Evolutionary conservation across 1,140 invertebrate genomes (phyloP).

Genomic region (Danaus melanippus): DNA sequence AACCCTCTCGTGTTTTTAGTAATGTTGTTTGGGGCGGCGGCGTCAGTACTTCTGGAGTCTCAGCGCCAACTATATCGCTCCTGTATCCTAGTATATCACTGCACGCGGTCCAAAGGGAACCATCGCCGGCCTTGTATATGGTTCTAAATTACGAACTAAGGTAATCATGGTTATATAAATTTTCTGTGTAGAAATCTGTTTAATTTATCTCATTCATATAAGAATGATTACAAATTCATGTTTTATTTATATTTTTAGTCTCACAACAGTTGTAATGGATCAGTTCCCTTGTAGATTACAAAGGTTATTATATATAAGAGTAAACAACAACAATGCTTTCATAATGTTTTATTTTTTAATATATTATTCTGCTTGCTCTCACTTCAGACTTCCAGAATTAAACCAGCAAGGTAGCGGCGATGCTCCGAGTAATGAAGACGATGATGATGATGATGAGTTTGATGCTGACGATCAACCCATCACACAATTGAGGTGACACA

Average conservation of each 20-base stretch:
- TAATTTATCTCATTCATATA: too few relatives aligned
- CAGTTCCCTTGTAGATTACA: too few relatives aligned
- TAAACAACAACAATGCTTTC: neutral
- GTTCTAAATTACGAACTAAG: constrained; percentile 62
- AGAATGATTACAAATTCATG: too few relatives aligned
- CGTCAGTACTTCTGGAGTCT: constrained; percentile 30
- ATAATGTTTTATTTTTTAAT: constrained; percentile 3
- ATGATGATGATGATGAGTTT: constrained; percentile 56
- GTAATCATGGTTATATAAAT: constrained; percentile 26
- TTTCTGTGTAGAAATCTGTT: neutral
- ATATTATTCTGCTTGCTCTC: neutral
- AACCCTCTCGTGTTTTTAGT: constrained; percentile 28
- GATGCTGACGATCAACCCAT: constrained; percentile 53
- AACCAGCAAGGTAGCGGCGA: constrained; percentile 27
- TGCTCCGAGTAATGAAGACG: constrained; percentile 22
- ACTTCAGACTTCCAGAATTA: constrained; percentile 40
- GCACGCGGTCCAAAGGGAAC: constrained; percentile 60
- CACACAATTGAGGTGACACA: constrained; percentile 47
- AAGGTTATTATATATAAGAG: too few relatives aligned
- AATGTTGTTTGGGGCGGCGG: constrained; percentile 63
- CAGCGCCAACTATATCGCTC: constrained; percentile 46
- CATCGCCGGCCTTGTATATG: constrained; percentile 54
- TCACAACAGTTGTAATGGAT: too few relatives aligned
- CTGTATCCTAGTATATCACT: constrained; percentile 62
- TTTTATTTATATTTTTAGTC: too few relatives aligned